Percentiles rank a stretch among this genome's conserved stretches.
These are phyloP conservation scores for Noctilio leporinus DNA, from an alignment of 2,113 vertebrate genomes.

Conservation along the genomic window DNA sequence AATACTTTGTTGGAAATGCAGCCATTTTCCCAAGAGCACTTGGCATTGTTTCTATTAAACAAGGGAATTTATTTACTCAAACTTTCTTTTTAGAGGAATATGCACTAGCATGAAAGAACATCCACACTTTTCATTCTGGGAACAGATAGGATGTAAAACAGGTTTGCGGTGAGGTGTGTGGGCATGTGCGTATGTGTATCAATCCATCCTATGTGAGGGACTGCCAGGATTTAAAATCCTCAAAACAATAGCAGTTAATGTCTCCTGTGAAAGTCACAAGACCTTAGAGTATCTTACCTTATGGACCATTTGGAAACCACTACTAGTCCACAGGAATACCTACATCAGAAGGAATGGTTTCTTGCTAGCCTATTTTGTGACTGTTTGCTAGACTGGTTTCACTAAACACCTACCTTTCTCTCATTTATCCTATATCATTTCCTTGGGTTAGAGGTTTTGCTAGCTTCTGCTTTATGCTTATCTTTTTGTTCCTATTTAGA, in stretches of 20 bases:
- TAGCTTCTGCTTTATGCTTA: slow-evolving; percentile 1
- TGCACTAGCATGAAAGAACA: neutral
- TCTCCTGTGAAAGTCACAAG: slow-evolving; percentile 16
- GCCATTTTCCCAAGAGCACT: neutral
- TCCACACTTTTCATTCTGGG: slow-evolving; percentile 42
- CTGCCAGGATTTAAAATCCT: slow-evolving; percentile 15
- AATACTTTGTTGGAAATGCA: neutral
- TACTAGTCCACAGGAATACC: neutral
- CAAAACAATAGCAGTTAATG: neutral
- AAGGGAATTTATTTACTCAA: slow-evolving; percentile 8
- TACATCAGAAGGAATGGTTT: neutral
- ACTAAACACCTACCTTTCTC: neutral
- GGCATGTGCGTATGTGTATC: neutral
- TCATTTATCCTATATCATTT: neutral
- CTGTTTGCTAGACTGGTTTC: neutral
- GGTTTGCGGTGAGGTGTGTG: neutral
- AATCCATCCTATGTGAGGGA: neutral
- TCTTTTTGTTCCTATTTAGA: slow-evolving; percentile 12
- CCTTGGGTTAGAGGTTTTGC: neutral
- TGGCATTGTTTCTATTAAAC: neutral
- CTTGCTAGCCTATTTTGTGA: neutral
- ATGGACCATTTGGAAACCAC: slow-evolving; percentile 47
- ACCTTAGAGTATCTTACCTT: neutral
- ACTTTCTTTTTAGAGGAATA: neutral
- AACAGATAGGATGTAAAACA: slow-evolving; percentile 22